Percentiles rank a stretch among this genome's conserved stretches.
Conservation (phyloP, 2,113 vertebrate genomes). For the Coreoperca whiteheadi region DNA sequence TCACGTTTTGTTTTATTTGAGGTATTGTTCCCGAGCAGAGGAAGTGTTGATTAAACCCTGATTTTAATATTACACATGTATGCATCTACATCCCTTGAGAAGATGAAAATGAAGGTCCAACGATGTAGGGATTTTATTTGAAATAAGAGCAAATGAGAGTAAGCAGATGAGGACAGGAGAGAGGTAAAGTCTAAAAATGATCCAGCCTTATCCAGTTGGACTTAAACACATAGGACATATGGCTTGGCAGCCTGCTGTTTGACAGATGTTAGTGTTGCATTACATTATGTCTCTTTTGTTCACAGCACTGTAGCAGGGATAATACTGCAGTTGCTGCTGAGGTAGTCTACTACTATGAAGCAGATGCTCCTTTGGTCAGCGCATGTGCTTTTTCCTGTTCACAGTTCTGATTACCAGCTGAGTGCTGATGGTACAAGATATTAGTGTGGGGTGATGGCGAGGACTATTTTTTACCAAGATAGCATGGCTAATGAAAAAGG, state of each 20-base stretch:
- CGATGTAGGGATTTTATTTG: background rate
- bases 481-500: constrained; percentile 37
- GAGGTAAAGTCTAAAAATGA: background rate
- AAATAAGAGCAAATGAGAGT: background rate
- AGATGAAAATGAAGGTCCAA: background rate
- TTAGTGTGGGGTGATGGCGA: background rate
- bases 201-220: background rate
- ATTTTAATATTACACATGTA: background rate
- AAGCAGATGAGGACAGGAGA: background rate
- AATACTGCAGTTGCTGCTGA: constrained; percentile 31
- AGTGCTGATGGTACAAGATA: background rate
- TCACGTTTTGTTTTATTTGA: background rate
- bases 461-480: constrained; percentile 42
- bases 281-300: constrained; percentile 43
- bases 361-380: constrained; percentile 42
- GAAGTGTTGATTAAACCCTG: background rate
- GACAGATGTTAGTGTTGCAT: constrained; percentile 51
- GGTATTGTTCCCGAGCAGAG: background rate
- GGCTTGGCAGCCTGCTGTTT: constrained; percentile 15
- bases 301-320: constrained; percentile 15
- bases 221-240: constrained; percentile 3
- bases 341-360: background rate
- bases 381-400: constrained; percentile 12
- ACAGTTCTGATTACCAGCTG: constrained; percentile 4
- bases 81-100: background rate